These are phyloP conservation scores for Spodoptera exigua DNA, from an alignment of 2,888 invertebrate species.

Conservation along the genomic window DNA sequence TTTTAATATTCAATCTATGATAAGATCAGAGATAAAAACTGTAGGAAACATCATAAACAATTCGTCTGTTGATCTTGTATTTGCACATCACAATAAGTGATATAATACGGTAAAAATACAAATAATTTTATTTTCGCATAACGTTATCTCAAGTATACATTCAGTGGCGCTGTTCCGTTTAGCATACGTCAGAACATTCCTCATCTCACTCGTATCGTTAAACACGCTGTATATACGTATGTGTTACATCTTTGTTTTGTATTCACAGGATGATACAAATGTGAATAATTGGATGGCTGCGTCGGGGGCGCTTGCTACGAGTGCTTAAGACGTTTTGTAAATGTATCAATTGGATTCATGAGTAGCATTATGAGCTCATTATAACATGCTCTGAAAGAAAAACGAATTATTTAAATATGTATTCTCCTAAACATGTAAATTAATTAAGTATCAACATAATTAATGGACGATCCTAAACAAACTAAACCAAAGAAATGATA, in stretches of 20 bases:
- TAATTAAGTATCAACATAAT: slow-evolving; percentile 19
- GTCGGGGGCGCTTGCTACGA: neutral
- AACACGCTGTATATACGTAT: slow-evolving; percentile 3
- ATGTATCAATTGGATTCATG: no score
- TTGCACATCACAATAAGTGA: no score
- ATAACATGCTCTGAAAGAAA: no score
- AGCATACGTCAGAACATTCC: slow-evolving; percentile 34
- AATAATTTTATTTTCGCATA: neutral
- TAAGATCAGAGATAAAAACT: no score
- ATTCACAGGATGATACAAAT: slow-evolving; percentile 33
- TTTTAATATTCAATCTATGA: no score
- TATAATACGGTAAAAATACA: no score
- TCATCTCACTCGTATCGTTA: slow-evolving; percentile 16
- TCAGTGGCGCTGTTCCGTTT: slow-evolving; percentile 30
- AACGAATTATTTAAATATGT: no score
- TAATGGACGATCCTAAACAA: slow-evolving; percentile 21
- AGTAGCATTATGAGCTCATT: no score
- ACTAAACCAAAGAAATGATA: slow-evolving; percentile 19
- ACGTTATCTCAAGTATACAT: slow-evolving; percentile 9
- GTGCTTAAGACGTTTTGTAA: slow-evolving; percentile 3
- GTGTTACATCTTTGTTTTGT: slow-evolving; percentile 39
- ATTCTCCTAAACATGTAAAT: neutral
- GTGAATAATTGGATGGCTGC: slow-evolving; percentile 36
- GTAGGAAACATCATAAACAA: no score
- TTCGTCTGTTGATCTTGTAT: no score